phyloP scores from a whole-genome alignment of 2,797 vertebrate species.

The Triplophysa yarkandensis region DNA sequence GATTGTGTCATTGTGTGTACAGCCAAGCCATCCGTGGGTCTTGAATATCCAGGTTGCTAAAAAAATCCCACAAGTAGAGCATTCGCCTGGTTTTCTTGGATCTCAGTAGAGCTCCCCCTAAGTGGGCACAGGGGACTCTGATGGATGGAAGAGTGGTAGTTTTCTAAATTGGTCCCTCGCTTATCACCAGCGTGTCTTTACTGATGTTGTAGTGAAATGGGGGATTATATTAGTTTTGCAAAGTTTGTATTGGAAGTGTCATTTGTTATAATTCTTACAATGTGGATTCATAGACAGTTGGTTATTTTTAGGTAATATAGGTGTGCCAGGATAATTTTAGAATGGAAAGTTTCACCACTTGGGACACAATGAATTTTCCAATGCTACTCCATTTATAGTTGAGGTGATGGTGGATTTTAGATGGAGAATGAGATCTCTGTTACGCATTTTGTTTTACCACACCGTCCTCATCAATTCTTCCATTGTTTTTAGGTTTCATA shows the following conservation, averaged over 20 bases:
- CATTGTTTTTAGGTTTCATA: slow-evolving; percentile 76
- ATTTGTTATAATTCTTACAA: slow-evolving; percentile 10
- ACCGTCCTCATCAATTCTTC: slow-evolving; percentile 31
- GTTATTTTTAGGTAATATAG: slow-evolving; percentile 26
- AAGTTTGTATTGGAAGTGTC: slow-evolving; percentile 19
- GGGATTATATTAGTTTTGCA: slow-evolving; percentile 41
- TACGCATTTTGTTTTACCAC: not conserved
- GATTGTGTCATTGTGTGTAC: not conserved
- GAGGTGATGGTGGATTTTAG: slow-evolving; percentile 1
- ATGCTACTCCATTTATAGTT: slow-evolving; percentile 6
- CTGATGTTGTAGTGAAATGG: slow-evolving; percentile 50
- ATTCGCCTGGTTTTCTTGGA: slow-evolving; percentile 50
- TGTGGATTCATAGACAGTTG: slow-evolving; percentile 6
- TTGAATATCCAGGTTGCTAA: slow-evolving; percentile 43
- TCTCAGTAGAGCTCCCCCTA: slow-evolving; percentile 55
- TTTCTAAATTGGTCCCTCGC: slow-evolving; percentile 62
- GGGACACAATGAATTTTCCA: not conserved
- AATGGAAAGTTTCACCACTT: slow-evolving; percentile 23
- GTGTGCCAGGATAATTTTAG: slow-evolving; percentile 24
- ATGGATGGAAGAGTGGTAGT: slow-evolving; percentile 59
- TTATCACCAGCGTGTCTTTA: slow-evolving; percentile 52
- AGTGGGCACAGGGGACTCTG: slow-evolving; percentile 61
- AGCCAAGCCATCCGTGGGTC: slow-evolving; percentile 31
- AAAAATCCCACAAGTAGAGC: slow-evolving; percentile 55
- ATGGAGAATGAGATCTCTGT: not conserved